Evolutionary conservation across 2,113 vertebrate species (phyloP), one percentile per base, ranked within the genome.

Genomic region (human (Homo sapiens)): DNA sequence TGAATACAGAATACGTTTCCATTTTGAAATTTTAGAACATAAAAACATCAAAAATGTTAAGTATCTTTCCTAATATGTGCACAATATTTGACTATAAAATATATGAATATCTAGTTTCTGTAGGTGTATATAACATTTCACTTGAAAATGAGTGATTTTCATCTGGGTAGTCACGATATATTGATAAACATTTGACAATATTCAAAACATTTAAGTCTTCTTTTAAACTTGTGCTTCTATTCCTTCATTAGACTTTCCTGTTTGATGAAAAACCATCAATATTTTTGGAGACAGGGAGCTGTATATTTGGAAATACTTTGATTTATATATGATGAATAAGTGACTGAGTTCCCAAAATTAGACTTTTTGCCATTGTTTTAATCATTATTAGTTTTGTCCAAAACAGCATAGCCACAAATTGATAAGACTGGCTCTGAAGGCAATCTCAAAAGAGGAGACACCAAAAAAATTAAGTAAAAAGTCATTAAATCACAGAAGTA

Each of bases 211-310:
- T 72, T 84, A 92, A 50, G 66, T 79, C 8, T 83, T 83, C 3
- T 89, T 84, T 95, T 55, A 55, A 83, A 89, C n/a, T 82, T 78
- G 32, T 66, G n/a, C n/a, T 68, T 89, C 9, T 90, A 55, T 75
- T 82, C 68, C n/a, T 35, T 55, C 52, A 7, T 59, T 88, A 55
- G 18, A 79, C n/a, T 55, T 92, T 95, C 45, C 70, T 84, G 72
- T 84, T 79, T 96, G 61, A 88, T 84, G 48, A 90, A 94, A 94
- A 80, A 82, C 35, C 57, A 20, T 61, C 64, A 79, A 73, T 27
- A 64, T 78, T 89, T 73, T 50, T 30, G 93, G 30, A 5, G 27
- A 79, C 32, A 55, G 27, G 20, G 5, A 72, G 5, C 52, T 87
- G 55, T 72, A 78, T 73, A 70, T 66, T 83, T 94, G 72, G 22